Base-by-base conservation (phyloP, 92 coral and sea anemone species). In the Virgularia gustaviana region DNA sequence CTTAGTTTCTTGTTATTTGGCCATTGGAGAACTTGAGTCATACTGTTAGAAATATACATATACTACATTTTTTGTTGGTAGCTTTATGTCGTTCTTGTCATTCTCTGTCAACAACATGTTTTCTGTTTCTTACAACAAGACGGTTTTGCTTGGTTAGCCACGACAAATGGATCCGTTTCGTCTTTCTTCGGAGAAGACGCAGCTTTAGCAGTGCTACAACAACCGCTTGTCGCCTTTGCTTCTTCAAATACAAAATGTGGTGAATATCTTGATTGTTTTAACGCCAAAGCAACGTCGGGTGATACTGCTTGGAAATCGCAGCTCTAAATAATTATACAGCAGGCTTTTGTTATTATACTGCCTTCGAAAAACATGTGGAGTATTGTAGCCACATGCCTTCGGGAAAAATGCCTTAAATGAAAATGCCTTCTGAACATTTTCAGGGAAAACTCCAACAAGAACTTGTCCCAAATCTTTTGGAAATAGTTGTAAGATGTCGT, bases 251-350 rank as follows among this genome's bases (percentile, higher is more conserved):
- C 75, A 29, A 77, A 51, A 65, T 77, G 81, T 30, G 60, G 24
- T 12, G 75, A 47, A 43, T 63, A 77, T 29, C 81, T 20, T 35
- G 81, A 77, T 6, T 49, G 47, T 31, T 68, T 67, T 35, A 77
- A 41, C 4, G 65, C 72, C 20, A 15, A 20, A 31, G 59, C 81
- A 25, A 77, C 53, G n/a, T 67, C 74, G 19, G 76, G 27, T 12
- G 44, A 20, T 1, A 63, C 74, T 7, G 51, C 27, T 34, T 77
- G 74, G 20, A 68, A 68, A 34, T 49, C 51, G 2, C n/a, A n/a
- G n/a, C n/a, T n/a, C n/a, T n/a, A n/a, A n/a, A n/a, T n/a, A n/a
- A n/a, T n/a, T n/a, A n/a, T n/a, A n/a, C n/a, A n/a, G n/a, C n/a
- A n/a, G n/a, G n/a, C n/a, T n/a, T 12, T 23, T 51, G 58, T 22